Conservation (phyloP, 1,140 invertebrate genomes). For the Leptoteleia sp. region DNA sequence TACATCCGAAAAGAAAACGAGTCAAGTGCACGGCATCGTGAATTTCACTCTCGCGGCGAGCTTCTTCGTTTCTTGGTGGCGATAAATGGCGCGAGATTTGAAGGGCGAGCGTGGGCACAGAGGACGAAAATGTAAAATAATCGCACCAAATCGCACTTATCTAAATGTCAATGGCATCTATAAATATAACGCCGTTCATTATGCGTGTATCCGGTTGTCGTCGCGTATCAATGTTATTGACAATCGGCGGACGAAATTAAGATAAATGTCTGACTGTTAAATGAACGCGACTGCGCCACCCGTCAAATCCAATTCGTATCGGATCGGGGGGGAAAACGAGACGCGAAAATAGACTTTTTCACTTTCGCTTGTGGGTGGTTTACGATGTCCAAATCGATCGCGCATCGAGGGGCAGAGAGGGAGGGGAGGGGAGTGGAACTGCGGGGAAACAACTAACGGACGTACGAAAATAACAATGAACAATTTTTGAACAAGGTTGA, state of each 20-base stretch:
- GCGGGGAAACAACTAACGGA: conserved; percentile 28
- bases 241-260: conserved; percentile 5
- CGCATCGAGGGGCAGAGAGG: not conserved
- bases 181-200: conserved; percentile 52
- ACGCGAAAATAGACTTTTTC: conserved; percentile 11
- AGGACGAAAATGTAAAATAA: conserved; percentile 51
- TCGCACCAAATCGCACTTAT: conserved; percentile 45
- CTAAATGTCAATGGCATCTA: conserved; percentile 68
- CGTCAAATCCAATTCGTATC: too few species aligned
- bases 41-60: too few species aligned
- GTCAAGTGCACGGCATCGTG: too few species aligned
- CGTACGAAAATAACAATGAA: conserved; percentile 54
- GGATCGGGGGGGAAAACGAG: conserved; percentile 13
- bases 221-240: conserved; percentile 10
- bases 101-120: conserved; percentile 62
- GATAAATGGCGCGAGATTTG: conserved; percentile 55
- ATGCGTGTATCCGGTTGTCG: conserved; percentile 34
- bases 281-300: not conserved
- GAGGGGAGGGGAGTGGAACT: conserved; percentile 9
- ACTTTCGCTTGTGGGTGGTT: conserved; percentile 20
- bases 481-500: conserved; percentile 44
- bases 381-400: conserved; percentile 29
- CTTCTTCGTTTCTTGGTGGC: too few species aligned
- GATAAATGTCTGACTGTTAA: conserved; percentile 21
- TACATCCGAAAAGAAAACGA: too few species aligned